These are phyloP conservation scores for Merops nubicus DNA, from an alignment of 2,113 vertebrate genomes.

Conservation along the genomic window DNA sequence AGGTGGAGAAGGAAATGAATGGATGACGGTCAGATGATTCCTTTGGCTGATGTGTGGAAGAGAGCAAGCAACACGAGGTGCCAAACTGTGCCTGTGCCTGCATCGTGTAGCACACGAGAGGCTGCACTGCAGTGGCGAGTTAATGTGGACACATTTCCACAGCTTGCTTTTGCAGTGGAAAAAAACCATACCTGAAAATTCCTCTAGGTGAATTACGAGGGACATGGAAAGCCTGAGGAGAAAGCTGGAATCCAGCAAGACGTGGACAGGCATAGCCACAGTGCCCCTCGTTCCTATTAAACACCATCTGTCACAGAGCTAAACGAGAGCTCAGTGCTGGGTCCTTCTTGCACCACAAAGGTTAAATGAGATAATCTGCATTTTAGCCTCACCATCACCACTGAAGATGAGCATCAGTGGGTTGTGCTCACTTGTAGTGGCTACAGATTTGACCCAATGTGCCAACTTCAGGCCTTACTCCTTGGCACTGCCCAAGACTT, in stretches of 20 bases:
- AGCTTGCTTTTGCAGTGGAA: background rate
- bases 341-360: background rate
- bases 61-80: background rate
- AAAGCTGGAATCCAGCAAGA: background rate
- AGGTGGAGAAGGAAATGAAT: background rate
- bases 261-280: background rate
- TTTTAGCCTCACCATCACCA: background rate
- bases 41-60: background rate
- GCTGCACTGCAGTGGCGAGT: rapidly evolving
- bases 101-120: background rate
- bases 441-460: background rate
- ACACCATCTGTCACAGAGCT: background rate
- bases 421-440: background rate
- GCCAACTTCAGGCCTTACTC: background rate
- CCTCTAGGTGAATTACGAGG: background rate
- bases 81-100: background rate
- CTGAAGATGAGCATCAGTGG: background rate
- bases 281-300: background rate
- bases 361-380: background rate
- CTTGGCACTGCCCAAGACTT: background rate
- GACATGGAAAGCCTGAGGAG: background rate
- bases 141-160: background rate
- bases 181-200: background rate
- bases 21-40: background rate
- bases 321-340: background rate